Conservation (phyloP, 1,140 invertebrate species). For the Pygmarrhopalites habei region DNA sequence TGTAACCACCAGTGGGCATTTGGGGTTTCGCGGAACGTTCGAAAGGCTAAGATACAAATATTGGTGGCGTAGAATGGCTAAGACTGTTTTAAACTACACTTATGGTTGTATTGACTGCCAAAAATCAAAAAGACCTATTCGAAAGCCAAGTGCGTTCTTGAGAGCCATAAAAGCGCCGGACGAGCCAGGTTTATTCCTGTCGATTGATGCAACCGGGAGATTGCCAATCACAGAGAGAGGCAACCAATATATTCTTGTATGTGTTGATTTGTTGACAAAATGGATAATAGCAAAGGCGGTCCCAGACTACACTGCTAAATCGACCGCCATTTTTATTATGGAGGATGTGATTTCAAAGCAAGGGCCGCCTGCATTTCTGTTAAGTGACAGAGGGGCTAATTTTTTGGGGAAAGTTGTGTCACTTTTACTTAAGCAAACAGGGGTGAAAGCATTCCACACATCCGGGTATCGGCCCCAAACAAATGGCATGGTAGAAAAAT, state of each 20-base stretch:
- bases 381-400: slow-evolving; percentile 3
- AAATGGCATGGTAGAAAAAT: not conserved
- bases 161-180: slow-evolving; percentile 2
- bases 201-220: slow-evolving; percentile 45
- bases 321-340: slow-evolving; percentile 38
- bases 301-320: slow-evolving; percentile 39
- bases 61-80: slow-evolving; percentile 10
- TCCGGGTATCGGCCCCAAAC: not conserved
- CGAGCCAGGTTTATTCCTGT: slow-evolving; percentile 25
- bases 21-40: slow-evolving; percentile 10
- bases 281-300: slow-evolving; percentile 38
- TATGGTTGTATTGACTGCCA: slow-evolving; percentile 5
- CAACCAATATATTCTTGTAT: slow-evolving; percentile 42
- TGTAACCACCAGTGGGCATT: not conserved
- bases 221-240: slow-evolving; percentile 42
- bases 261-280: slow-evolving; percentile 44
- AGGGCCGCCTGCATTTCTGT: not conserved
- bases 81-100: slow-evolving; percentile 10
- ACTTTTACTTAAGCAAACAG: not conserved
- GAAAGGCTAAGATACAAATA: not conserved
- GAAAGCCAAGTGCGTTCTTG: slow-evolving; percentile 1
- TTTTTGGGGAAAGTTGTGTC: not conserved
- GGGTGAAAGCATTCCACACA: not conserved
- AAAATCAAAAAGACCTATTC: not conserved
- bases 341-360: slow-evolving; percentile 15